Conservation (phyloP, 2,888 invertebrate genomes). For the Synanthedon myopaeformis region DNA sequence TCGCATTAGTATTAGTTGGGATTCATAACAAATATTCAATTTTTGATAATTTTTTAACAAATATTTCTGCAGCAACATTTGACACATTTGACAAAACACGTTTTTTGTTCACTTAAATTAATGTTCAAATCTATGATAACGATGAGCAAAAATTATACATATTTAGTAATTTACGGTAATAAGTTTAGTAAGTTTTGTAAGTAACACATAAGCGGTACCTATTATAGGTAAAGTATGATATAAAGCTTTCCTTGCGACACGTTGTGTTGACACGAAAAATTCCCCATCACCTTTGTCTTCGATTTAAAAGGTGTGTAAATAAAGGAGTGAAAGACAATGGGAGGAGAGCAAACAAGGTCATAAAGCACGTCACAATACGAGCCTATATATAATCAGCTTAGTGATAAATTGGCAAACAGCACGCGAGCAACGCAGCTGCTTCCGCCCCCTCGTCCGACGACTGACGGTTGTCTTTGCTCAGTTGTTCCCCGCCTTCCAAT, state of each 20-base stretch:
- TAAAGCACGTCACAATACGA: constrained; percentile 61
- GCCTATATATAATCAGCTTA: constrained; percentile 69
- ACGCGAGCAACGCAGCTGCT: constrained; percentile 66
- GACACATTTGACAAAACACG: too few species aligned
- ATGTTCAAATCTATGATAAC: too few species aligned
- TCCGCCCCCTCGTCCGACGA: constrained; percentile 24
- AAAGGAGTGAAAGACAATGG: constrained; percentile 49
- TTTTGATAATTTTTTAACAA: too few species aligned
- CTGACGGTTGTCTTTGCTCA: constrained; percentile 11
- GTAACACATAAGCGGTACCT: too few species aligned
- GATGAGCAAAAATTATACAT: too few species aligned
- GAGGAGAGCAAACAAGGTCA: constrained; percentile 57
- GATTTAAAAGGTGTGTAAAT: constrained; percentile 50
- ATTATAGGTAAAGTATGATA: background rate
- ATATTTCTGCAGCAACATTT: too few species aligned
- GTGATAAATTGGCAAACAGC: constrained; percentile 70
- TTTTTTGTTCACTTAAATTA: too few species aligned
- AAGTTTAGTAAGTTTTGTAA: too few species aligned
- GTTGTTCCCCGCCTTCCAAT: background rate
- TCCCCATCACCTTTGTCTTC: constrained; percentile 16
- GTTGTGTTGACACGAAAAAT: constrained; percentile 5
- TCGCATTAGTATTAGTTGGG: too few species aligned
- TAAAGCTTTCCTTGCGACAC: background rate
- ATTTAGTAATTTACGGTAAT: too few species aligned
- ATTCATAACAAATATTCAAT: too few species aligned